Evolutionary conservation across 1,140 invertebrate genomes (phyloP).

Genomic region (Drosophila novamexicana): DNA sequence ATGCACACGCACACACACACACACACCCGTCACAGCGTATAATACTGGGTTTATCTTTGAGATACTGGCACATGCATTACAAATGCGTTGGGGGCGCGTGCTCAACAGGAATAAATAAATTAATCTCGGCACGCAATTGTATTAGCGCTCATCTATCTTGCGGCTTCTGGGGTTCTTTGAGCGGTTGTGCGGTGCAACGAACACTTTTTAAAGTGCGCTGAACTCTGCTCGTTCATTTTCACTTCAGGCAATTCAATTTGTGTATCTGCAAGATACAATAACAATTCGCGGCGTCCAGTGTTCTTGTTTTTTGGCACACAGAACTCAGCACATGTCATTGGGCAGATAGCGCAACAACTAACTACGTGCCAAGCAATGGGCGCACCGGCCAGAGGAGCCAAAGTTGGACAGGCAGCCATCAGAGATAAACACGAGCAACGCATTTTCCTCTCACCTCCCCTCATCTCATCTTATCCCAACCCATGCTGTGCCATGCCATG

Average conservation of each 20-base stretch:
- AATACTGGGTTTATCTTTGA: constrained; percentile 51
- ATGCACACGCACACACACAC: constrained; percentile 1
- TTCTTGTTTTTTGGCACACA: constrained; percentile 60
- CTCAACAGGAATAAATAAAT: constrained; percentile 56
- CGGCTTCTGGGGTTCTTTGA: constrained; percentile 15
- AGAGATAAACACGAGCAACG: constrained; percentile 49
- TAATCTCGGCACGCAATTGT: constrained; percentile 70
- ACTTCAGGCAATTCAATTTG: constrained; percentile 43
- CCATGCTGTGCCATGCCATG: background rate
- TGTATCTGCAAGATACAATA: constrained; percentile 66
- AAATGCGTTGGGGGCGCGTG: constrained; percentile 47
- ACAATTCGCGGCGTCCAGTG: constrained; percentile 58
- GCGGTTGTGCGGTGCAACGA: constrained; percentile 50
- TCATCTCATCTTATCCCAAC: background rate
- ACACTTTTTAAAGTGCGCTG: constrained; percentile 74
- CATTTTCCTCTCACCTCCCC: background rate
- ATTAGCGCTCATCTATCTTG: constrained; percentile 35
- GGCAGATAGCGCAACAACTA: constrained; percentile 67
- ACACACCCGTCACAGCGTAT: constrained; percentile 5
- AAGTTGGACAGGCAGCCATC: constrained; percentile 12
- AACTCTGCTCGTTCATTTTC: constrained; percentile 51
- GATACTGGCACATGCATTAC: constrained; percentile 46
- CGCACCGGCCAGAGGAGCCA: background rate
- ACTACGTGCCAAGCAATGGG: constrained; percentile 48
- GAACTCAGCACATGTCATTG: constrained; percentile 71